phyloP scores from a whole-genome alignment of 2,888 invertebrate species.

The Phragmatobia fuliginosa region DNA sequence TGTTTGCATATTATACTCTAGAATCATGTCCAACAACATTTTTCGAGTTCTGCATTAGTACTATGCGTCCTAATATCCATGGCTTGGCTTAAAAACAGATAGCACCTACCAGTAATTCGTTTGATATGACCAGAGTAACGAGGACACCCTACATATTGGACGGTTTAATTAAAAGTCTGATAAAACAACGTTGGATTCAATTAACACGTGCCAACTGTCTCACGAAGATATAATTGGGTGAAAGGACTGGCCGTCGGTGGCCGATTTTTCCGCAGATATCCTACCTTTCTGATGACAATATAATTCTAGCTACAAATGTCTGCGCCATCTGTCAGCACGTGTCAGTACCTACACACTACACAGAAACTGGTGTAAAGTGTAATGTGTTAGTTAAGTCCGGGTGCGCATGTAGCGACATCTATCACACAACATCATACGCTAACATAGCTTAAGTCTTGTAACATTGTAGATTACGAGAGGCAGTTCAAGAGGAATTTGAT shows the following conservation, averaged over 20 bases:
- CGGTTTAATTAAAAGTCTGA: slow-evolving; percentile 5
- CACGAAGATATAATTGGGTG: not conserved
- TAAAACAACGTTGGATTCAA: not conserved
- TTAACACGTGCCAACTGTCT: slow-evolving; percentile 4
- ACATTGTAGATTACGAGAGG: too few species aligned
- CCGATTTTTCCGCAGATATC: not conserved
- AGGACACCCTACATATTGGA: not conserved
- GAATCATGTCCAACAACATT: too few species aligned
- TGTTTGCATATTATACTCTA: too few species aligned
- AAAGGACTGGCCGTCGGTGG: not conserved
- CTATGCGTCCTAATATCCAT: too few species aligned
- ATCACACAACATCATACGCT: not conserved
- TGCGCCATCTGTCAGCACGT: not conserved
- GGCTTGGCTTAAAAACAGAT: too few species aligned
- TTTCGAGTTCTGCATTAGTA: too few species aligned
- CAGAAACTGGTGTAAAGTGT: not conserved
- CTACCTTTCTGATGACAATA: not conserved
- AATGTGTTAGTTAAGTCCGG: not conserved
- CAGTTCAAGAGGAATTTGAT: not conserved
- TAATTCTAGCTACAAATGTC: not conserved
- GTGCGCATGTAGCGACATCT: not conserved
- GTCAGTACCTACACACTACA: not conserved
- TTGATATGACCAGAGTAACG: not conserved
- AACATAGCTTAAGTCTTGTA: too few species aligned
- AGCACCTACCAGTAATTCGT: not conserved